Evolutionary conservation across 1,140 invertebrate genomes (phyloP), one percentile per base, ranked within the genome.

Genomic region (Heterodera carotae): DNA sequence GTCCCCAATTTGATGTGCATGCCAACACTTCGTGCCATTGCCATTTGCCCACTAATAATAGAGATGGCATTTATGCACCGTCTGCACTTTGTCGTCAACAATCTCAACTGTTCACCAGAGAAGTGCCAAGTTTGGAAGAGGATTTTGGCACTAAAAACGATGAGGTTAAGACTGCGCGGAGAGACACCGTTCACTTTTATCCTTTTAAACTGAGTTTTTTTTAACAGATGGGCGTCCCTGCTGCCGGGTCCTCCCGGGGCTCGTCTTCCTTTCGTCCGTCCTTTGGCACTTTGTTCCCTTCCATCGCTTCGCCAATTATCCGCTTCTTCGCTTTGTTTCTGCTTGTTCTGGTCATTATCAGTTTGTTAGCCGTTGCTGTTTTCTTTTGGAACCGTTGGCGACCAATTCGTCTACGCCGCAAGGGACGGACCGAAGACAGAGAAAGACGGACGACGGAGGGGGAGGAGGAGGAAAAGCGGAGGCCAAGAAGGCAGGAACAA

Each of bases 21-120:
- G 70, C 60, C 12, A 82, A 84, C 56, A 82, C 79, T 18, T 78
- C 83, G n/a, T 83, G 82, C 64, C 62, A 56, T 36, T 83, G 82
- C 53, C 81, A 84, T 56, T 27, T 56, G 18, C 83, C 39, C n/a
- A n/a, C n/a, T 12, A 84, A 78, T 18, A 82, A 73, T 67, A 74
- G 74, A 12, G 53, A 79, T 7, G n/a, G 33, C 10, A 60, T 78
- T 31, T 80, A 80, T 77, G 25, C 36, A n/a, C 43, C n/a, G 15
- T 31, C 75, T 2, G 34, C 53, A 39, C 33, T 43, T 22, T 62
- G 39, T n/a, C 33, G 43, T 43, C 73, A 53, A 10, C 31, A 76
- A 53, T 48, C 25, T 29, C 27, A 18, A 62, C 73, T 29, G 25
- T 64, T 33, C 25, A 77, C 33, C 15, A 48, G 18, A 15, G 36